Percentiles rank a stretch among this genome's conserved stretches.
Evolutionary conservation across 2,113 vertebrate species (phyloP).

Genomic region (Melanotaenia duboulayi): DNA sequence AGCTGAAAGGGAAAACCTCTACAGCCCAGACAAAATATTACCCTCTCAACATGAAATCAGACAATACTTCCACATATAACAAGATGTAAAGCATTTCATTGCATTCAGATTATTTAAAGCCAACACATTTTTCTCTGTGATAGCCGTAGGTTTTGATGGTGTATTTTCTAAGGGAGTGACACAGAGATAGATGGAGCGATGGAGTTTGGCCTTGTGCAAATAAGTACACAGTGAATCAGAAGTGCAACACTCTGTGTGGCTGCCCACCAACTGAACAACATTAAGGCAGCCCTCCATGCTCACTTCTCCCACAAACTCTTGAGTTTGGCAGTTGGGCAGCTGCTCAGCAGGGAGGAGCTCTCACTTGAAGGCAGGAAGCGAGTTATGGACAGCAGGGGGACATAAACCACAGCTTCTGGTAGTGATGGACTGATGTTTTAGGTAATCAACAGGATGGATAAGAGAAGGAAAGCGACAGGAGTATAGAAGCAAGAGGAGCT

Average conservation of each 20-base stretch:
- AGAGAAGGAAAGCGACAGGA: conserved; percentile 75
- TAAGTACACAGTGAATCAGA: conserved; percentile 67
- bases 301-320: conserved; percentile 61
- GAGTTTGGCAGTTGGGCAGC: conserved; percentile 67
- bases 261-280: conserved; percentile 71
- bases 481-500: conserved; percentile 64
- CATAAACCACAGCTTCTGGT: conserved; percentile 66
- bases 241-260: conserved; percentile 68
- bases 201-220: conserved; percentile 42
- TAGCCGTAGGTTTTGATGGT: not conserved
- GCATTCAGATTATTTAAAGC: conserved; percentile 31
- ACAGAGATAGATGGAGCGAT: not conserved
- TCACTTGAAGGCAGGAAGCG: conserved; percentile 73
- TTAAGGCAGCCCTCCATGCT: conserved; percentile 71
- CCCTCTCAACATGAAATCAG: conserved; percentile 35
- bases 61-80: conserved; percentile 3
- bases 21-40: conserved; percentile 42
- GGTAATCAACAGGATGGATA: conserved; percentile 77
- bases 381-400: conserved; percentile 75
- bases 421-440: conserved; percentile 78
- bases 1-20: conserved; percentile 68
- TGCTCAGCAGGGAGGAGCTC: conserved; percentile 73
- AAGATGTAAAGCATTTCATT: not conserved
- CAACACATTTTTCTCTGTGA: conserved; percentile 7
- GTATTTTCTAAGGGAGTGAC: conserved; percentile 5